Evolutionary conservation across 2,888 invertebrate species (phyloP).

Genomic region (Pemphredon lugubris): DNA sequence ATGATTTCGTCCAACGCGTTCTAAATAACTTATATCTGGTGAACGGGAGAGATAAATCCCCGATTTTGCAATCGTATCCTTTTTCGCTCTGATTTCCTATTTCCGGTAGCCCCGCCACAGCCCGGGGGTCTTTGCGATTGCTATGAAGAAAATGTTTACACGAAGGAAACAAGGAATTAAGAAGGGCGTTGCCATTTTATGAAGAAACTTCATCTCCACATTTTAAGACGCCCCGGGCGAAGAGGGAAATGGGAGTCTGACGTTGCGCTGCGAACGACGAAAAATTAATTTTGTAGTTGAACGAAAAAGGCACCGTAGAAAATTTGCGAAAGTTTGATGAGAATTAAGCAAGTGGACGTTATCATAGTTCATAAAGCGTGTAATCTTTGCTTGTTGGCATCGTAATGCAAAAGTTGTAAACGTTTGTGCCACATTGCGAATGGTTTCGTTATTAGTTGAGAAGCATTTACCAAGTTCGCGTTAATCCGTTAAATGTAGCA

Average conservation of each 20-base stretch:
- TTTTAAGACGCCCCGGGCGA: constrained; percentile 47
- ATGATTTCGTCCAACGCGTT: too few species aligned
- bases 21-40: too few species aligned
- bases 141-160: constrained; percentile 53
- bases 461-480: too few species aligned
- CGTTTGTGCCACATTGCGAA: too few species aligned
- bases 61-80: constrained; percentile 37
- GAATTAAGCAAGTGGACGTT: too few species aligned
- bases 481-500: too few species aligned
- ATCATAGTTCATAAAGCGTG: too few species aligned
- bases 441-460: too few species aligned
- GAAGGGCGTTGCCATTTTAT: constrained; percentile 61
- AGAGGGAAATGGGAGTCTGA: neutral
- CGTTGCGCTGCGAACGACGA: constrained; percentile 16
- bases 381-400: too few species aligned
- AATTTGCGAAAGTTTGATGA: too few species aligned
- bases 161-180: constrained; percentile 68
- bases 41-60: too few species aligned
- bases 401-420: too few species aligned
- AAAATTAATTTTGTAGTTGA: constrained; percentile 40
- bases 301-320: neutral
- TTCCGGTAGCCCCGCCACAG: constrained; percentile 41
- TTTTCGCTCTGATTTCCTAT: constrained; percentile 55
- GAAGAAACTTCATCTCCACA: constrained; percentile 53
- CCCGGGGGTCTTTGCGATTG: constrained; percentile 56